A percentile compares a stretch with the other conserved stretches of the same genome.
phyloP scores from a whole-genome alignment of 1,140 invertebrate species.

The Trichonephila clavata region DNA sequence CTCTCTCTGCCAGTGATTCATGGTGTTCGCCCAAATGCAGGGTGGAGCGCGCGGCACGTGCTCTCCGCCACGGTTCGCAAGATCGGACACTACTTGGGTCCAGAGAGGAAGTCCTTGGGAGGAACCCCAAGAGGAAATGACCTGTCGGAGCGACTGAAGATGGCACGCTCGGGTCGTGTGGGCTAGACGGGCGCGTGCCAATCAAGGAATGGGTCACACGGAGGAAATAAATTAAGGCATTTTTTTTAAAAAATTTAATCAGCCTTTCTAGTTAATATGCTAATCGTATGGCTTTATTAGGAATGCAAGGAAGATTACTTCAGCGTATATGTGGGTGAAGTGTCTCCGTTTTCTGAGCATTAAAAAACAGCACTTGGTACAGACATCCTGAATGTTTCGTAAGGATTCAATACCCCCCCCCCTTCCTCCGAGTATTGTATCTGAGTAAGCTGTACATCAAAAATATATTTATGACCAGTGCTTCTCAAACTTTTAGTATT shows the following conservation, averaged over 20 bases:
- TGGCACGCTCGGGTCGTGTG: constrained; percentile 31
- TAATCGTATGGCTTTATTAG: not conserved
- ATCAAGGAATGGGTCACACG: not conserved
- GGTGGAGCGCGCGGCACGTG: constrained; percentile 43
- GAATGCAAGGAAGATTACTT: not conserved
- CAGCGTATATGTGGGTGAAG: no score
- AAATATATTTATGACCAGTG: no score
- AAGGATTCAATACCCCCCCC: no score
- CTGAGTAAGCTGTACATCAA: no score
- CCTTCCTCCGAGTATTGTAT: no score
- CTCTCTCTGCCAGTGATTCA: constrained; percentile 42
- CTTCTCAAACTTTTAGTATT: no score
- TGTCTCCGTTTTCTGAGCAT: no score
- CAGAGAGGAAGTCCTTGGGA: constrained; percentile 1
- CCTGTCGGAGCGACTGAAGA: not conserved
- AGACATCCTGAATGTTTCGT: no score
- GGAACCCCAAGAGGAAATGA: constrained; percentile 54
- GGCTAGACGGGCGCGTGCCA: not conserved
- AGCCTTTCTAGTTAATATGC: not conserved
- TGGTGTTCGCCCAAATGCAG: constrained; percentile 30
- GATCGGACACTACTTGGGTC: constrained; percentile 36
- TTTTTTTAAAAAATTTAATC: not conserved
- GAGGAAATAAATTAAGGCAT: not conserved
- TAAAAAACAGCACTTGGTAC: no score
- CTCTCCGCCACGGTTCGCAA: not conserved